Evolutionary conservation across 1,140 invertebrate genomes (phyloP).

Genomic region (Watersipora subatra): DNA sequence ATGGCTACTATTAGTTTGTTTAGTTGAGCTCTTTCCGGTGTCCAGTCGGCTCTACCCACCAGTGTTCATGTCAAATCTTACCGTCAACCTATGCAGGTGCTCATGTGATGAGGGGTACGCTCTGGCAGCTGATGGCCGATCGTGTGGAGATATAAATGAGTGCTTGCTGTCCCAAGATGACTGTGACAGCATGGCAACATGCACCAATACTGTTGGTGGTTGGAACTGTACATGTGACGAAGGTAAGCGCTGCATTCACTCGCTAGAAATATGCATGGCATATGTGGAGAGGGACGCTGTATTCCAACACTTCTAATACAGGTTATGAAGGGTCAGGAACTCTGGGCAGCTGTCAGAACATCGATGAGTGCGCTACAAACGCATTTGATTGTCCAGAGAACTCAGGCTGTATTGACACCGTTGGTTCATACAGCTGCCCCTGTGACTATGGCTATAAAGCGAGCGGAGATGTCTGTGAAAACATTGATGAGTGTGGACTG

Average conservation of each 20-base stretch:
- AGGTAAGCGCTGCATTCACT: neutral
- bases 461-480: constrained; percentile 7
- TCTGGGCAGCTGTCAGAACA: neutral
- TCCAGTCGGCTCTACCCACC: neutral
- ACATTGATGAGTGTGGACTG: constrained; percentile 5
- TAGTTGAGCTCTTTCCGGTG: neutral
- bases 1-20: neutral
- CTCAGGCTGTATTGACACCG: constrained; percentile 12
- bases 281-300: neutral
- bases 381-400: constrained; percentile 4
- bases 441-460: constrained; percentile 12
- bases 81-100: neutral
- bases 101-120: constrained; percentile 5
- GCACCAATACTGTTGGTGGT: constrained; percentile 15
- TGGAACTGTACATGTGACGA: constrained; percentile 12
- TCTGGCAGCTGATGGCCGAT: neutral
- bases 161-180: constrained; percentile 5
- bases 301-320: neutral
- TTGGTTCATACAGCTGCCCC: constrained; percentile 13
- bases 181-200: constrained; percentile 10
- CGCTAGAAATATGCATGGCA: neutral
- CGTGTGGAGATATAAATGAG: constrained; percentile 16
- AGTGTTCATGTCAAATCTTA: neutral
- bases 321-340: neutral
- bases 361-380: constrained; percentile 9